Percentiles rank a stretch among this genome's conserved stretches.
Conservation (phyloP, 1,140 invertebrate species). For the Idris sp. region DNA sequence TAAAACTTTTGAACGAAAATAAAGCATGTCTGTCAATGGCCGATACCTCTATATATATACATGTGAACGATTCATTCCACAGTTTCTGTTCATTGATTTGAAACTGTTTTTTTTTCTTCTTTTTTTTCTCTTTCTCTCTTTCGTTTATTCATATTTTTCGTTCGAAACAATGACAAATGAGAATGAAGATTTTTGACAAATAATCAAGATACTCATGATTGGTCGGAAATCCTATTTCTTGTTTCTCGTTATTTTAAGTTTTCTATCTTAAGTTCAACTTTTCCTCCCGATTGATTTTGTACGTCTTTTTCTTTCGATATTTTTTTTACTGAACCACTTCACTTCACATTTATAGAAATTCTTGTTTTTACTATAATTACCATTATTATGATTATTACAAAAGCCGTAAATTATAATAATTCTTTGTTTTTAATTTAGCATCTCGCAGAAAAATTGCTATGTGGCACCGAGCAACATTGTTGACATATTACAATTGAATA, state of each 20-base stretch:
- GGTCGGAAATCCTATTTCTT: conserved; percentile 60
- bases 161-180: conserved; percentile 26
- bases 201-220: conserved; percentile 3
- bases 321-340: no score
- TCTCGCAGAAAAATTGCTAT: no score
- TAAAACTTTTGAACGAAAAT: conserved; percentile 60
- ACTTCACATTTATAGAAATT: no score
- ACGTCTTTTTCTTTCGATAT: background rate
- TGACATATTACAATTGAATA: no score
- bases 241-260: conserved; percentile 31
- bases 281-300: background rate
- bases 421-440: no score
- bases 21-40: conserved; percentile 46
- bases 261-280: conserved; percentile 4
- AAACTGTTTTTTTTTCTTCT: background rate
- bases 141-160: background rate
- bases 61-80: conserved; percentile 14
- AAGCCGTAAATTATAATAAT: no score
- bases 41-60: conserved; percentile 33
- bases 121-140: background rate
- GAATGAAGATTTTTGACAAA: conserved; percentile 59
- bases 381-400: no score
- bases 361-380: no score
- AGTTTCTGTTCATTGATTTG: conserved; percentile 23
- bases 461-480: no score